These are phyloP conservation scores for Ceratina japonica DNA, from an alignment of 1,140 invertebrate species.

Conservation along the genomic window DNA sequence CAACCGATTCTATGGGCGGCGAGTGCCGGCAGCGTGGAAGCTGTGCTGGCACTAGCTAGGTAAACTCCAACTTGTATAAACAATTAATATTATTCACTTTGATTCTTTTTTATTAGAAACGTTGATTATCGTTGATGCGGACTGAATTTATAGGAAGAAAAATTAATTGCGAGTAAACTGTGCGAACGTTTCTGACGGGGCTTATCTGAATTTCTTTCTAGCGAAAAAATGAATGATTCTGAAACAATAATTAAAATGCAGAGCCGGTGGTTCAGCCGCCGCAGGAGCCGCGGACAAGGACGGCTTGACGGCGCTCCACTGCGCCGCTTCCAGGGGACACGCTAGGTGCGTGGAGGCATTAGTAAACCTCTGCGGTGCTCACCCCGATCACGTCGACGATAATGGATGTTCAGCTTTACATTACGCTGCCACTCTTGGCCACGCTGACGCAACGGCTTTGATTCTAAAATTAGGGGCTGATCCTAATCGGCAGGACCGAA, in stretches of 20 bases:
- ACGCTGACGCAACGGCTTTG: slow-evolving; percentile 95
- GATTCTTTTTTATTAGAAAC: not conserved
- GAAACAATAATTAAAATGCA: slow-evolving; percentile 52
- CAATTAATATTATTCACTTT: not conserved
- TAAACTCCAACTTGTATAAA: slow-evolving; percentile 74
- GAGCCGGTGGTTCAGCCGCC: slow-evolving; percentile 75
- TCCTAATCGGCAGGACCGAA: slow-evolving; percentile 94
- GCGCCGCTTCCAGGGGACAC: slow-evolving; percentile 96
- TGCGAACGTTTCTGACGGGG: not conserved
- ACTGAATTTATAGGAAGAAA: not conserved
- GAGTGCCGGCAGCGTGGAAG: slow-evolving; percentile 95
- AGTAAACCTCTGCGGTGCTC: slow-evolving; percentile 92
- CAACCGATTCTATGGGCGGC: slow-evolving; percentile 98
- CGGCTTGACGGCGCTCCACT: slow-evolving; percentile 94
- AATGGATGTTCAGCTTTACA: slow-evolving; percentile 97
- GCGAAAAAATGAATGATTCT: not conserved
- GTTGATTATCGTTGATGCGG: too few species aligned
- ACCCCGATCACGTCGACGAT: slow-evolving; percentile 89
- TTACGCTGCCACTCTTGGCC: slow-evolving; percentile 96
- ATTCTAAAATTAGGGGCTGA: slow-evolving; percentile 93
- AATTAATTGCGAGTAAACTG: not conserved
- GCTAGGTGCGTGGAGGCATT: slow-evolving; percentile 94
- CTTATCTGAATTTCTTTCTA: not conserved
- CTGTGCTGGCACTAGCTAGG: slow-evolving; percentile 91
- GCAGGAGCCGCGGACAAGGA: slow-evolving; percentile 82